Conservation (phyloP, 2,797 vertebrate species). For the Labroides dimidiatus region DNA sequence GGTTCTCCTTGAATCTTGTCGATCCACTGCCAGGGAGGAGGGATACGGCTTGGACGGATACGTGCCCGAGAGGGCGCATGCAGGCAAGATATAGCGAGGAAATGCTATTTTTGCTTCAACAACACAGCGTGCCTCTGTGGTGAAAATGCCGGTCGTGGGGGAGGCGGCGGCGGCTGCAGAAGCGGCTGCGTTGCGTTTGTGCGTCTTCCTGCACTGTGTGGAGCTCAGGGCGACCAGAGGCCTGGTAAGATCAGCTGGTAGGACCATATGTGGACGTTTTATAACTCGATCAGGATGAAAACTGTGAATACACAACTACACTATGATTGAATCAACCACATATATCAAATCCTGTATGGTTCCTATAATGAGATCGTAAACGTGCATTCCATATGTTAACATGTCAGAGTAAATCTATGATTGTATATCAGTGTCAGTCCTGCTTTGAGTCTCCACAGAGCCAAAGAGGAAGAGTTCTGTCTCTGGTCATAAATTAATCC, state of each 20-base stretch:
- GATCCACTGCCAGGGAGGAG: conserved; percentile 57
- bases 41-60: conserved; percentile 46
- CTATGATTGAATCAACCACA: not conserved
- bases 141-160: conserved; percentile 45
- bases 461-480: conserved; percentile 12
- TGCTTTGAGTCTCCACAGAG: not conserved
- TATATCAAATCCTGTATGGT: not conserved
- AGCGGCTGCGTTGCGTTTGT: conserved; percentile 26
- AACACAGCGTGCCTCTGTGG: conserved; percentile 56
- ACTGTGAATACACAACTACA: conserved; percentile 10
- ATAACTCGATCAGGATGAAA: conserved; percentile 35
- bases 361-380: conserved; percentile 20
- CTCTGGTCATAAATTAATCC: not conserved
- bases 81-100: conserved; percentile 62
- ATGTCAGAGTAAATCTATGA: conserved; percentile 26
- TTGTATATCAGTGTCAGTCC: conserved; percentile 20
- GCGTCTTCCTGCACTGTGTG: conserved; percentile 17
- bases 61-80: conserved; percentile 64
- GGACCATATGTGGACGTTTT: conserved; percentile 42
- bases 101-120: conserved; percentile 72
- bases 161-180: not conserved
- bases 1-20: conserved; percentile 70
- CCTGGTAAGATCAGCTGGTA: conserved; percentile 56
- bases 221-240: conserved; percentile 49
- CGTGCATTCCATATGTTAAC: conserved; percentile 8